Evolutionary conservation across 1,140 invertebrate genomes (phyloP), one percentile per base, ranked within the genome.

Genomic region (Xylocopa sonorina): DNA sequence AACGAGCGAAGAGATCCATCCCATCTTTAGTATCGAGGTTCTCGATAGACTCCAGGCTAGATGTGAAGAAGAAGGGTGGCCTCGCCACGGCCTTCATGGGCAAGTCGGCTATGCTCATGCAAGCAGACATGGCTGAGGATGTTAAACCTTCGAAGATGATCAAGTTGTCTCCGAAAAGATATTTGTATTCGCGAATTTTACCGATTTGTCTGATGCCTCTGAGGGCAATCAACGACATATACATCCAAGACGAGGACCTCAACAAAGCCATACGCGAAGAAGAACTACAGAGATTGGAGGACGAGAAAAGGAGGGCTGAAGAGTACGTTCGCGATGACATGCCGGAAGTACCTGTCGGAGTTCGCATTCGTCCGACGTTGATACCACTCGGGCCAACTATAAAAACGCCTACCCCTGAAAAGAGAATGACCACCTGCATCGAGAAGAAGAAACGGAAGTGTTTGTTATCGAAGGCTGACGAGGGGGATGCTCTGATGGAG

Each of bases 11-110:
- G 0, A 88, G 88, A 63, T 93, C 92, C 9, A 78, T 89, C 9
- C 88, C 89, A 18, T 93, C 92, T 16, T 81, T 93, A 12, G 69
- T 93, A 18, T 93, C 92, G 6, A 85, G 92, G 80, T 93, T 92
- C 79, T 92, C 92, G 0, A 86, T 92, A 2, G 90, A 93, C 50
- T 93, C 91, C 0, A 90, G 80, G 67, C 66, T 93, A 7, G 86
- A 90, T 32, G 76, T 89, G 1, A 92, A 83, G 72, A 89, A 77
- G 73, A 79, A 77, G 50, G 38, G 63, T 34, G 82, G 86, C 29
- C 62, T 91, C 1, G 24, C 76, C 6, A 1, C 9, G 14, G 18
- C 58, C 14, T 64, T 38, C 6, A 3, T 38, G n/a, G 27, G 50
- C 1, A 58, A 0, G 24, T 63, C 68, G 16, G 43, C 46, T 16